A percentile compares a stretch with the other conserved stretches of the same genome.
These are phyloP conservation scores for Synodontis membranacea DNA, from an alignment of 2,113 vertebrate species.

Conservation along the genomic window DNA sequence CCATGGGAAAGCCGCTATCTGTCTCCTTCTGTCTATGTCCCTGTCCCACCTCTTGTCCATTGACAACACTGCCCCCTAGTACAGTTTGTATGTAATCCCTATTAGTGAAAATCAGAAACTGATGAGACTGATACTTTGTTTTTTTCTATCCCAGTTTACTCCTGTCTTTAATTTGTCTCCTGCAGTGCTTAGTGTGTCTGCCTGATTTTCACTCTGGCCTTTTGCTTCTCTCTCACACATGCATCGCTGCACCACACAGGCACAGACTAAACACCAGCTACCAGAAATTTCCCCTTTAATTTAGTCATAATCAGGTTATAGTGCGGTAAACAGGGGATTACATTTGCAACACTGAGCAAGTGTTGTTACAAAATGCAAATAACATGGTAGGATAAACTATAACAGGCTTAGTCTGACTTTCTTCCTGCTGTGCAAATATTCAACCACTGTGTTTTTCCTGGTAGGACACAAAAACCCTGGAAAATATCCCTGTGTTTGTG, in stretches of 20 bases:
- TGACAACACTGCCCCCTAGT: constrained; percentile 39
- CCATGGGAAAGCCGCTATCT: neutral
- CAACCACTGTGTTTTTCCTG: constrained; percentile 32
- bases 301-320: constrained; percentile 51
- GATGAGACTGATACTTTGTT: neutral
- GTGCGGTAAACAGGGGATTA: constrained; percentile 49
- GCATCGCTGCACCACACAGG: neutral
- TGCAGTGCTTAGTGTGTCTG: neutral
- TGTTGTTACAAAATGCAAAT: constrained; percentile 44
- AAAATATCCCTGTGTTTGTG: neutral
- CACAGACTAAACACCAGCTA: constrained; percentile 26
- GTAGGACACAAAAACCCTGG: neutral
- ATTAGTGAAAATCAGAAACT: neutral
- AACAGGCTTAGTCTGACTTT: constrained; percentile 42
- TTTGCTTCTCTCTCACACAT: neutral
- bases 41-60: neutral
- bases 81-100: neutral
- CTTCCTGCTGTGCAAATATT: constrained; percentile 44
- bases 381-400: constrained; percentile 33
- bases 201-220: neutral
- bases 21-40: neutral
- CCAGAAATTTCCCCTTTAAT: constrained; percentile 45
- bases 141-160: neutral
- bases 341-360: constrained; percentile 37
- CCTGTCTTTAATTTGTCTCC: neutral